Conservation (phyloP, 2,113 vertebrate genomes). For the Psittacula cyanocephala region DNA sequence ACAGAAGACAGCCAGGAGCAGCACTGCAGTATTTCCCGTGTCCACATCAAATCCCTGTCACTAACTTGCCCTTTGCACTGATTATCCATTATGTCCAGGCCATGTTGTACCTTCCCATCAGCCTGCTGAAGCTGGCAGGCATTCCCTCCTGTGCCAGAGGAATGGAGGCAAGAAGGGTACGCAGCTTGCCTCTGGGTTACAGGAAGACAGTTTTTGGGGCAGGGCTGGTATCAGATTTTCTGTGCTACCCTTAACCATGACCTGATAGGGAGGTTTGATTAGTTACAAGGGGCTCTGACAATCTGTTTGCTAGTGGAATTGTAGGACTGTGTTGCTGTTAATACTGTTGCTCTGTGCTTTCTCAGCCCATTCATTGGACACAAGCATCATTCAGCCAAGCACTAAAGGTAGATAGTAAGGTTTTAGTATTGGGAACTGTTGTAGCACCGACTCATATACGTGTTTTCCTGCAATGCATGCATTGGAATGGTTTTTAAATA, state of each 20-base stretch:
- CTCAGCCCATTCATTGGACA: neutral
- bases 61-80: neutral
- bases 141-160: neutral
- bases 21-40: neutral
- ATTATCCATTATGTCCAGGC: neutral
- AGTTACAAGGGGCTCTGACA: neutral
- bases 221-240: neutral
- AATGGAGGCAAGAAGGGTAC: neutral
- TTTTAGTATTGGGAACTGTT: neutral
- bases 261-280: neutral
- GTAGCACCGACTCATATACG: rapidly evolving
- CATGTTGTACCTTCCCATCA: neutral
- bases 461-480: neutral
- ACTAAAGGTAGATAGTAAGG: neutral
- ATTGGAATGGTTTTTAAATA: neutral
- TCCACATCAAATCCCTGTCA: neutral
- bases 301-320: neutral
- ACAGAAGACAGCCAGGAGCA: neutral
- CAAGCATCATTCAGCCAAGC: neutral
- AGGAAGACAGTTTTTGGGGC: neutral
- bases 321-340: neutral
- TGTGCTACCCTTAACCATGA: neutral
- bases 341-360: rapidly evolving
- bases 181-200: neutral
- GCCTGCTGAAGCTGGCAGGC: neutral